Percentiles rank a stretch among this genome's conserved stretches.
Conservation (phyloP, 2,113 vertebrate species). For the Chaetura pelagica region DNA sequence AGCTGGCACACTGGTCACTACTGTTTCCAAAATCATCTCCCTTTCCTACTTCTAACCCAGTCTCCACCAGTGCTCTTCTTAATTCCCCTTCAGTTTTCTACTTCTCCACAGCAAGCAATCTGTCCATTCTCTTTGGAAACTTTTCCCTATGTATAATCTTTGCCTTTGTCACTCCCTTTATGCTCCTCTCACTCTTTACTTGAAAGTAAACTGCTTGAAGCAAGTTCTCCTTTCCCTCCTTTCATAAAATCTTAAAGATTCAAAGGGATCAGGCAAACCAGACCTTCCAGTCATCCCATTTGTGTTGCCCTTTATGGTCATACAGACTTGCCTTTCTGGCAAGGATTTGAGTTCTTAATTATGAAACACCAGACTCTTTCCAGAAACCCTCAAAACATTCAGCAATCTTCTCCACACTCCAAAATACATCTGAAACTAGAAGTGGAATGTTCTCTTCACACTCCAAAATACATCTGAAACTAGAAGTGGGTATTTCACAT, state of each 20-base stretch:
- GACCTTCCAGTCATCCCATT: neutral
- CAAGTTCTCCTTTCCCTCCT: neutral
- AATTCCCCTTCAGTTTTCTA: neutral
- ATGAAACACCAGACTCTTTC: neutral
- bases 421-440: neutral
- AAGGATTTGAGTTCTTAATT: neutral
- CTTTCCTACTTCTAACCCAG: neutral
- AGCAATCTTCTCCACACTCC: neutral
- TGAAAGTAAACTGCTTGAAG: neutral
- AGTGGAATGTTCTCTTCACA: neutral
- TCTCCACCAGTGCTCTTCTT: neutral
- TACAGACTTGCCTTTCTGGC: neutral
- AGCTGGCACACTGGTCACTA: neutral
- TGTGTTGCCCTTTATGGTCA: neutral
- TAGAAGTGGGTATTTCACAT: neutral
- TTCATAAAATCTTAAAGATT: neutral
- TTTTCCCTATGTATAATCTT: neutral
- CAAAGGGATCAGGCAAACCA: neutral
- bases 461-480: neutral
- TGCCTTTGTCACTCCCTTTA: neutral
- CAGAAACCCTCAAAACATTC: neutral
- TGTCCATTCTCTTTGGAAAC: neutral
- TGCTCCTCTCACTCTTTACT: neutral
- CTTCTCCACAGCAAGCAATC: neutral
- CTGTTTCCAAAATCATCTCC: neutral